Base-by-base conservation (phyloP, 2,888 invertebrate genomes). In the Parasteatoda lunata region DNA sequence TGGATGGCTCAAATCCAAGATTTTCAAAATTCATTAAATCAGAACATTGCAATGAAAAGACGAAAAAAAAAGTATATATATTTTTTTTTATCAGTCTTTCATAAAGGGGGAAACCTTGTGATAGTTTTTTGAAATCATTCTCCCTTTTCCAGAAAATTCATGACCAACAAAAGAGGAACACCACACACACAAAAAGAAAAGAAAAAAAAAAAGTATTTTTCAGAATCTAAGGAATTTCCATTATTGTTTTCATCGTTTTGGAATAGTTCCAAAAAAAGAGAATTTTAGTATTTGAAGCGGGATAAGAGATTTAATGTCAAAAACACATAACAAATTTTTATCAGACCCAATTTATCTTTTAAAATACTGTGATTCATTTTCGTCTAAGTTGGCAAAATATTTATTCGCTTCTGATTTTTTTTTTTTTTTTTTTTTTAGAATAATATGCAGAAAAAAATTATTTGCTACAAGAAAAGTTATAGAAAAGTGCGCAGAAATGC, bases 231-330 rank as follows among this genome's bases (percentile, higher is more conserved):
- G 72, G 71, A 69, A 80, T 76, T 77, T 49, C 72, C 72, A 71
- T 80, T 80, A 86, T 80, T 70, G 80, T 77, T 80, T 65, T 79
- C 15, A 52, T 49, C 70, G 52, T 65, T 51, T 77, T 86, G 85
- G 85, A 64, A 3, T 4, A 13, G 70, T 6, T 66, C 85, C 85
- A 86, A 85, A 64, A 75, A 80, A 81, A 80, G n/a, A 30, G 30
- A 30, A 30, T 30, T 30, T 30, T 2, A 30, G 30, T 30, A 30
- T 30, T 30, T 30, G 30, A 30, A 30, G 30, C 2, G 30, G 30
- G 30, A 30, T 30, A 30, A 79, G 65, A 86, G 80, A 81, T 86
- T 86, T 86, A 86, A 86, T 86, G 65, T 59, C 85, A 30, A 30
- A 59, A 47, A 70, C 76, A 72, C 80, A 59, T 77, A 47, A 79